Conservation (phyloP, 2,797 vertebrate species). For the Ateles fusciceps region DNA sequence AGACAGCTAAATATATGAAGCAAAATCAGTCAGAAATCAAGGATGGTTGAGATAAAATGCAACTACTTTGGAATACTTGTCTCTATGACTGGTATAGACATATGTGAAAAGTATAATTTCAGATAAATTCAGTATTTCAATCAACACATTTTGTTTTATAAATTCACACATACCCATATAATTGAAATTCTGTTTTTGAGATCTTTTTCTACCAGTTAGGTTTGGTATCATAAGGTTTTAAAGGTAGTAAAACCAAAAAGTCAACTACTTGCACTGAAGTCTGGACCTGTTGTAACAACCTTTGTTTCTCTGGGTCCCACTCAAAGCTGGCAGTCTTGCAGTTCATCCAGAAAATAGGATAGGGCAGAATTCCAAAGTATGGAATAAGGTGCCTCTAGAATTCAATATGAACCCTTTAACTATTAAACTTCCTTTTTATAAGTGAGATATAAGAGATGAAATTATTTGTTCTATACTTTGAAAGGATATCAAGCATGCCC, state of each 20-base stretch:
- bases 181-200: background rate
- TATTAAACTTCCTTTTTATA: background rate
- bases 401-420: background rate
- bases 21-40: background rate
- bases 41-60: background rate
- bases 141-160: background rate
- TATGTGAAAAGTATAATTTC: background rate
- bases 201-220: background rate
- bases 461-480: background rate
- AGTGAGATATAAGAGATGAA: background rate
- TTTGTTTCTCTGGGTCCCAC: background rate
- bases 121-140: background rate
- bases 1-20: background rate
- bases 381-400: background rate
- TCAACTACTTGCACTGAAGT: background rate
- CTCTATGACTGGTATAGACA: background rate
- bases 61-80: background rate
- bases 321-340: background rate
- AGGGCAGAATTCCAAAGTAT: background rate
- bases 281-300: background rate
- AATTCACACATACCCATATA: background rate
- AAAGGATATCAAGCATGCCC: background rate
- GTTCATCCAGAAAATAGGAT: background rate
- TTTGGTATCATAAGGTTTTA: background rate
- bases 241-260: background rate